Evolutionary conservation across 2,888 invertebrate species (phyloP).

Genomic region (Rotaria socialis): DNA sequence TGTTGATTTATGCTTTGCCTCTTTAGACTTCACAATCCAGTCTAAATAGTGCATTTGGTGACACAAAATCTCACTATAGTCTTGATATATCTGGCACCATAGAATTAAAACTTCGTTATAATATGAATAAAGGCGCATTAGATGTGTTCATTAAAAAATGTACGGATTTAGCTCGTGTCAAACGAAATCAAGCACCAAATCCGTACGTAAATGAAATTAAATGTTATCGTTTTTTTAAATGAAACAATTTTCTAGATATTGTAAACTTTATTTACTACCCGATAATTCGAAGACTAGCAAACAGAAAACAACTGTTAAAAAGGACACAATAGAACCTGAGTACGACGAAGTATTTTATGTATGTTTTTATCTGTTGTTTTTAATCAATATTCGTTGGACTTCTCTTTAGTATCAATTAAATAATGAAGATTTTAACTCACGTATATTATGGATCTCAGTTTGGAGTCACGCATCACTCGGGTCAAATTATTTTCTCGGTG

Average conservation of each 20-base stretch:
- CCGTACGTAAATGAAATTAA: neutral
- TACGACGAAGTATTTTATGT: neutral
- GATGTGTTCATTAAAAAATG: neutral
- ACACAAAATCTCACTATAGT: neutral
- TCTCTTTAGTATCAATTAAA: neutral
- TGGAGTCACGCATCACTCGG: neutral
- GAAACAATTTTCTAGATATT: neutral
- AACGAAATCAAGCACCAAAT: neutral
- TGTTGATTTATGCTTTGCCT: neutral
- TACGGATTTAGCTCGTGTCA: neutral
- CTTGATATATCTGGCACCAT: conserved; percentile 17
- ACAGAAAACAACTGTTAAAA: neutral
- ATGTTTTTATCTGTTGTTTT: neutral
- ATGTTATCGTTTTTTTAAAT: neutral
- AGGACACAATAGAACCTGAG: neutral
- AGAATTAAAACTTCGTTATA: neutral
- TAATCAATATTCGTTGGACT: neutral
- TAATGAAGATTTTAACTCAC: neutral
- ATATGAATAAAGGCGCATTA: neutral
- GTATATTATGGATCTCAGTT: neutral
- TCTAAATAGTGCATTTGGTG: neutral
- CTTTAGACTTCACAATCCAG: conserved; percentile 1
- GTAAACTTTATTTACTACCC: conserved; percentile 4
- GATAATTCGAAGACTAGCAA: neutral
- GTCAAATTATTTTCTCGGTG: conserved; percentile 1